Percentiles rank a stretch among this genome's conserved stretches.
These are phyloP conservation scores for Thecophora atra DNA, from an alignment of 2,888 invertebrate genomes.

Conservation along the genomic window DNA sequence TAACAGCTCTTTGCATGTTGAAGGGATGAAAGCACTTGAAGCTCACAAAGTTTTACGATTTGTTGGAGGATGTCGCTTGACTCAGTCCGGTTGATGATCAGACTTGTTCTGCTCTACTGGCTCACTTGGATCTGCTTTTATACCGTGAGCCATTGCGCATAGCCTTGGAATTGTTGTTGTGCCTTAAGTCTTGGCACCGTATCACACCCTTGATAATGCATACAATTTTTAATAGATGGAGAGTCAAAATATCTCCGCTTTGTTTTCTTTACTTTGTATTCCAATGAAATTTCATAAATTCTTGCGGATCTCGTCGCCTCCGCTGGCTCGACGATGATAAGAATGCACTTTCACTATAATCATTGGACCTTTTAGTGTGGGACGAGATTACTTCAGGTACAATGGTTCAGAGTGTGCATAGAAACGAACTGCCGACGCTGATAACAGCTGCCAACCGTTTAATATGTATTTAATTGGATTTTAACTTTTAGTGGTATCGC, in stretches of 20 bases:
- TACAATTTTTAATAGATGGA: not conserved
- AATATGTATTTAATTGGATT: not conserved
- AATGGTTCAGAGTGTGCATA: slow-evolving; percentile 4
- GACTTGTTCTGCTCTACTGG: slow-evolving; percentile 4
- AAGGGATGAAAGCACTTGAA: not conserved
- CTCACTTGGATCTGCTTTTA: slow-evolving; percentile 6
- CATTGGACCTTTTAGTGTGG: not conserved
- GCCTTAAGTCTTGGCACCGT: not conserved
- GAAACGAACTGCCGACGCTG: not conserved
- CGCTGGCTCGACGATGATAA: not conserved
- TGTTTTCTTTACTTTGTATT: not conserved
- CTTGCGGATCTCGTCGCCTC: not conserved
- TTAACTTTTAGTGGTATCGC: not conserved
- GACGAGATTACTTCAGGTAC: not conserved
- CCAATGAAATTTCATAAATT: not conserved
- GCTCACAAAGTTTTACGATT: not conserved
- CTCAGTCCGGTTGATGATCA: slow-evolving; percentile 6
- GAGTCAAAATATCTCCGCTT: not conserved
- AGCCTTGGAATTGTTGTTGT: slow-evolving; percentile 13
- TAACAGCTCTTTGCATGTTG: slow-evolving; percentile 21
- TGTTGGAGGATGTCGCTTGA: not conserved
- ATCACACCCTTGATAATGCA: slow-evolving; percentile 14
- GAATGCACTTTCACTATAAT: slow-evolving; percentile 10
- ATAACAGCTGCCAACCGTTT: not conserved
- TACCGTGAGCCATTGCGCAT: not conserved